Evolutionary conservation across 2,888 invertebrate species (phyloP).

Genomic region (Athalia cordata): DNA sequence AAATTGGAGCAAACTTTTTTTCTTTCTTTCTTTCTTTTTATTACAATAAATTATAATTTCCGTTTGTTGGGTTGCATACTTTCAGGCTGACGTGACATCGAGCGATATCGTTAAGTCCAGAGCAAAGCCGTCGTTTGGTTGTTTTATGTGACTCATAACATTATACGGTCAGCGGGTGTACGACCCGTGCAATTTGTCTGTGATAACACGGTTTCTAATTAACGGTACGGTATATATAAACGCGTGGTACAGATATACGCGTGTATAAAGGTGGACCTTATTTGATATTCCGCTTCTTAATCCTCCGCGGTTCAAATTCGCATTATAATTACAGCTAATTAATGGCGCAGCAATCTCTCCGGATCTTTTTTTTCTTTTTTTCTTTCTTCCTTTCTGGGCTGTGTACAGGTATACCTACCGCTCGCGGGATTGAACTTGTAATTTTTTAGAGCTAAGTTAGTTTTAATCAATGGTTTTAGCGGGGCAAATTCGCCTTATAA

Average conservation of each 20-base stretch:
- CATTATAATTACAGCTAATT: conserved; percentile 4
- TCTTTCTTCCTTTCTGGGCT: too few relatives aligned
- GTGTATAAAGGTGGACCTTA: neutral
- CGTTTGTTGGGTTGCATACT: conserved; percentile 17
- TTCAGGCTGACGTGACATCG: conserved; percentile 28
- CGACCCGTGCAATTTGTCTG: neutral
- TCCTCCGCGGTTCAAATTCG: conserved; percentile 1
- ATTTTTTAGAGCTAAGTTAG: conserved; percentile 34
- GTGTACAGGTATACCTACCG: neutral
- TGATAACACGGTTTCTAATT: neutral
- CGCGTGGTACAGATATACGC: too few relatives aligned
- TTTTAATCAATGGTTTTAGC: conserved; percentile 36
- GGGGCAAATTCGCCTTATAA: conserved; percentile 5
- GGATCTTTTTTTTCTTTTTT: too few relatives aligned
- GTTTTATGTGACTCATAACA: neutral
- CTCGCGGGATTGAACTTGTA: conserved; percentile 21
- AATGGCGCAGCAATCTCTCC: neutral
- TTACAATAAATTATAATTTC: neutral
- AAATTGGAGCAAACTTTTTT: neutral
- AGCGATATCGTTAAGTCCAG: conserved; percentile 28
- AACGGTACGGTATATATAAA: neutral
- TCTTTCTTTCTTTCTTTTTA: neutral
- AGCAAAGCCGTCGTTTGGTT: neutral
- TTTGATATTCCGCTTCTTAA: neutral
- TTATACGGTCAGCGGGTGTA: neutral